Evolutionary conservation across 64 coral and sea anemone genomes (phyloP), one percentile per base, ranked within the genome.

Genomic region (Actinia tenebrosa): DNA sequence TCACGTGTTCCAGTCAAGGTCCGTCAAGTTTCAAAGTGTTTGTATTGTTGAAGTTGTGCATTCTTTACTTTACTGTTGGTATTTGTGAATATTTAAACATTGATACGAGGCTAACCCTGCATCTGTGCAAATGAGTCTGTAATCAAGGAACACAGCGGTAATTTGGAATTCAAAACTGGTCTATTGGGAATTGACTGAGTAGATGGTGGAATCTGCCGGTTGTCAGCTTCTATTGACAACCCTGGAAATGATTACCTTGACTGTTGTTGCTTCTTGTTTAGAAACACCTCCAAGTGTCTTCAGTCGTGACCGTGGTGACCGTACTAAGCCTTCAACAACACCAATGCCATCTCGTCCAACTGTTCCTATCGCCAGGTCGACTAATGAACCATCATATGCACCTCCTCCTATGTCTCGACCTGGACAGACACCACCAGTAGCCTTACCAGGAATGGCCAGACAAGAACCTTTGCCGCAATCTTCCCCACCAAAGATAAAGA

Each of bases 401-500:
- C 88, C 58, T 23, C 91, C 94, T 17, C 86, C 94, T 25, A 88
- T 91, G 84, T 79, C 94, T 14, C 55, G 94, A 71, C 94, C 94
- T 23, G 94, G 94, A 11, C 94, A 96, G 43, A 83, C 94, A n/a
- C 84, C 88, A 77, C 94, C 94, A 85, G 94, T 96, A 64, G 94
- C 91, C 23, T 25, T 96, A 1, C 94, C 94, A 62, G 94, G 93
- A 86, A 94, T 95, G 93, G 88, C 94, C 22, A 89, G 53, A 16
- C 89, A 95, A 82, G 87, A 87, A 60, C 72, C 97, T 37, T 42
- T 88, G 14, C 26, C 26, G 11, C 69, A 75, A 14, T 45, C 64
- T 87, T 59, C 87, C 87, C 18, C 56, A 61, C 19, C 89, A 56
- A 44, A 86, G 19, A 50, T 81, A 50, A 81, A 10, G 46, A 81